Conservation (phyloP, 2,888 invertebrate genomes). For the Tethea ocularis region DNA sequence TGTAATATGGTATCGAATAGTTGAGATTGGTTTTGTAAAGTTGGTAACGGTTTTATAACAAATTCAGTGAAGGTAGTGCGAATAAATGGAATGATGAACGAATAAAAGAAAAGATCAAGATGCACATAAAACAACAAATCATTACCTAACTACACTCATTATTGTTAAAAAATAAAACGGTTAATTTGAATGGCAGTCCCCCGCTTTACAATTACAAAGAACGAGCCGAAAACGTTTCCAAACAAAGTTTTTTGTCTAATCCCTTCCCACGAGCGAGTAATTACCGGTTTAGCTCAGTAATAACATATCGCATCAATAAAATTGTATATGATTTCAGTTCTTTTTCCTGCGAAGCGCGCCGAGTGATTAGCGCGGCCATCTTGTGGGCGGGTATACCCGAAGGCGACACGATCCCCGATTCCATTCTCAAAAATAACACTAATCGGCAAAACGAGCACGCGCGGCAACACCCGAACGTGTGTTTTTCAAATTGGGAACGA, state of each 20-base stretch:
- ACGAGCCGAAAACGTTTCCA: slow-evolving; percentile 70
- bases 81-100: no score
- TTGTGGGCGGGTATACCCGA: slow-evolving; percentile 80
- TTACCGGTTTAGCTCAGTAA: slow-evolving; percentile 79
- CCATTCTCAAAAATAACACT: slow-evolving; percentile 82
- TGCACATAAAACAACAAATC: slow-evolving; percentile 43
- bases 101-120: slow-evolving; percentile 22
- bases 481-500: slow-evolving; percentile 78
- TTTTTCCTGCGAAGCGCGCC: slow-evolving; percentile 73
- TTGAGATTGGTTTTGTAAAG: not conserved
- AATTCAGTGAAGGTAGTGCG: no score
- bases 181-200: slow-evolving; percentile 59
- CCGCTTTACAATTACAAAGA: slow-evolving; percentile 68
- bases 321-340: slow-evolving; percentile 80
- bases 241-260: slow-evolving; percentile 76
- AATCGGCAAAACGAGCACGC: slow-evolving; percentile 81
- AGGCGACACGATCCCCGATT: slow-evolving; percentile 80
- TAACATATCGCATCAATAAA: slow-evolving; percentile 83
- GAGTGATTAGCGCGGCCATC: slow-evolving; percentile 82
- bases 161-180: slow-evolving; percentile 31
- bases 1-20: not conserved
- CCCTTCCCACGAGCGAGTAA: slow-evolving; percentile 82
- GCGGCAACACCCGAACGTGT: slow-evolving; percentile 74
- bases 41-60: not conserved
- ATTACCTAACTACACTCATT: slow-evolving; percentile 42